A percentile compares a stretch with the other conserved stretches of the same genome.
Conservation (phyloP, 2,113 vertebrate species). For the Pholis gunnellus region DNA sequence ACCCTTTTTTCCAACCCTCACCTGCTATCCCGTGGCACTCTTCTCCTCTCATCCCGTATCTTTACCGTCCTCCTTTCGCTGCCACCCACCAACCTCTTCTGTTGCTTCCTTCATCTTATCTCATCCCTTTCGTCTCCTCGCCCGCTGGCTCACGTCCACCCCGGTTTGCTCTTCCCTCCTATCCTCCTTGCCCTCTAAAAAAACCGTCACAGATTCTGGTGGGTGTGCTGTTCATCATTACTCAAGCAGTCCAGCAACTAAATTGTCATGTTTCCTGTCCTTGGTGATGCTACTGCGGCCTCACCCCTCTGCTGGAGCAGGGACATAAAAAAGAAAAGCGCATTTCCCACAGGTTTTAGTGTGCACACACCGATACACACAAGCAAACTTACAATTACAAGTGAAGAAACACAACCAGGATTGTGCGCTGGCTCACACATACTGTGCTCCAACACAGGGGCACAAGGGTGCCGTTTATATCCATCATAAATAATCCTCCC, state of each 20-base stretch:
- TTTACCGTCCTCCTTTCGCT: slow-evolving; percentile 11
- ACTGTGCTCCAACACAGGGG: background rate
- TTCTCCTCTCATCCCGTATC: slow-evolving; percentile 10
- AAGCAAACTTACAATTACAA: background rate
- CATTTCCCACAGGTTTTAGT: background rate
- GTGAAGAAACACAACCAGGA: background rate
- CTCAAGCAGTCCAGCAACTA: slow-evolving; percentile 21
- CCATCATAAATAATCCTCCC: slow-evolving; percentile 26
- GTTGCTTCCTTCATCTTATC: slow-evolving; percentile 20
- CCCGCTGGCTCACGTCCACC: background rate
- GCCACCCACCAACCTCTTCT: slow-evolving; percentile 1
- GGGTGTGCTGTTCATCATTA: slow-evolving; percentile 25
- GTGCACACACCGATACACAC: background rate
- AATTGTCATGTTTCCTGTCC: slow-evolving; percentile 1
- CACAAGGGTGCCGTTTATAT: slow-evolving; percentile 19
- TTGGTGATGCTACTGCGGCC: background rate
- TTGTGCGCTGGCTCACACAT: slow-evolving; percentile 1
- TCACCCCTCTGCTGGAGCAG: background rate
- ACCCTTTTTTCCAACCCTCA: background rate
- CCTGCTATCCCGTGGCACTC: slow-evolving; percentile 27
- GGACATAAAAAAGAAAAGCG: slow-evolving; percentile 6
- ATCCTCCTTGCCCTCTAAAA: slow-evolving; percentile 24
- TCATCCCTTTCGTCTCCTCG: slow-evolving; percentile 10
- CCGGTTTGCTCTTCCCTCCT: background rate
- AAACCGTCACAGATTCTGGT: slow-evolving; percentile 4